Evolutionary conservation across 2,113 vertebrate genomes (phyloP), one percentile per base, ranked within the genome.

Genomic region (Neotragus moschatus): DNA sequence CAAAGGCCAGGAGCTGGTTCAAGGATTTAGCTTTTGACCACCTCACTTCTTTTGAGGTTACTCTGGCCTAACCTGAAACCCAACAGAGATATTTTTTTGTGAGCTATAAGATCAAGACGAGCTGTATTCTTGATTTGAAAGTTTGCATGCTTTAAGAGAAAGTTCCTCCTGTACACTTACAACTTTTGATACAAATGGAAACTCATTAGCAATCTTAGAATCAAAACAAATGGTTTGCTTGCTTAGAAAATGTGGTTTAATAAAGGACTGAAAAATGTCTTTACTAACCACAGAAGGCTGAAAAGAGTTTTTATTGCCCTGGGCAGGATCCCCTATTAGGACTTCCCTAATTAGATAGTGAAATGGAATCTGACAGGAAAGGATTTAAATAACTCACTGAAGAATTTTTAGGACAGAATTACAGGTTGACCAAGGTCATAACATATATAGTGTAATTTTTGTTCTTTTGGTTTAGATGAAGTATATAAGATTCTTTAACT

Each of bases 311-410:
- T 89, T 75, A 75, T 87, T 93, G 86, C 94, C 43, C 91, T 1
- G 2, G 14, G 51, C 28, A 7, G 7, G 15, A 56, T 93, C 89
- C 96, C 82, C 86, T 96, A 87, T 89, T 89, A 96, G n/a, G 91
- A 89, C 39, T 96, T 96, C 45, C 11, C 49, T 97, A 91, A 94
- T 93, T 94, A 91, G 75, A 92, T 19, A 23, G 51, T 88, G 36
- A 94, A 77, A 79, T 61, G 7, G 77, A 92, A 90, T 92, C 82
- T 70, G 86, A 92, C 43, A 10, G 96, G 45, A 91, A 97, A 96
- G 39, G 49, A 86, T 33, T 96, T 94, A 97, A 70, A 91, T 98
- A 97, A 96, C 66, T 94, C 88, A 96, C 3, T 94, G 82, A 94
- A 92, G 60, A 94, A 91, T 63, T 87, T 97, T 88, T 91, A 94